Evolutionary conservation across 2,888 invertebrate species (phyloP), one percentile per base, ranked within the genome.

Genomic region (Philereme vetulata): DNA sequence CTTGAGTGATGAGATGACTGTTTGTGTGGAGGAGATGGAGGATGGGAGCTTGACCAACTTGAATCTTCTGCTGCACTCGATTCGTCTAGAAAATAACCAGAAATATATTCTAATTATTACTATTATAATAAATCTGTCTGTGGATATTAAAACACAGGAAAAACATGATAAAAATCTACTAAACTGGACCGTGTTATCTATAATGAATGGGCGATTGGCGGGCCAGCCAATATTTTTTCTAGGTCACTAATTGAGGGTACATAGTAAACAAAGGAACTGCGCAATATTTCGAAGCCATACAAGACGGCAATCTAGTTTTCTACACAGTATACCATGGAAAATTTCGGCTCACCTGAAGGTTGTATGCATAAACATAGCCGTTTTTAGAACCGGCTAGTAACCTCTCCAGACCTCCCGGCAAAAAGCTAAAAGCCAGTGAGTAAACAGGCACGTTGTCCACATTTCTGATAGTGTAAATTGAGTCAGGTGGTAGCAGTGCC

Each of bases 401-500:
- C 78, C 93, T 92, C 77, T 94, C 94, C 67, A 93, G 93, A 72
- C 93, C 93, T 66, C 93, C 93, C 68, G 88, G 88, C 73, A 92
- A 83, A 82, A 91, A 92, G 80, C 95, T 94, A 78, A 96, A 96
- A 72, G 95, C 94, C 72, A 96, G 78, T 70, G 95, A 95, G 80
- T 96, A 95, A 44, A 96, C 94, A 62, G 95, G 93, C 58, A 94
- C 94, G 93, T 96, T 95, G 71, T 95, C 95, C 46, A 93, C 88
- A 65, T 94, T 94, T 74, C 95, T 94, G 70, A 96, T 93, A 57
- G 94, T 93, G 84, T 94, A 96, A 74, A 95, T 94, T 61, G 96
- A 96, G 88, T 96, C 96, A 54, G 96, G 96, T 67, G 96, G 95
- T 88, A 95, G 88, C 75, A 95, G 93, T 80, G 95, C 95, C 96